A percentile compares a stretch with the other conserved stretches of the same genome.
phyloP scores from a whole-genome alignment of 1,140 invertebrate species.

The Cryptotermes secundus region DNA sequence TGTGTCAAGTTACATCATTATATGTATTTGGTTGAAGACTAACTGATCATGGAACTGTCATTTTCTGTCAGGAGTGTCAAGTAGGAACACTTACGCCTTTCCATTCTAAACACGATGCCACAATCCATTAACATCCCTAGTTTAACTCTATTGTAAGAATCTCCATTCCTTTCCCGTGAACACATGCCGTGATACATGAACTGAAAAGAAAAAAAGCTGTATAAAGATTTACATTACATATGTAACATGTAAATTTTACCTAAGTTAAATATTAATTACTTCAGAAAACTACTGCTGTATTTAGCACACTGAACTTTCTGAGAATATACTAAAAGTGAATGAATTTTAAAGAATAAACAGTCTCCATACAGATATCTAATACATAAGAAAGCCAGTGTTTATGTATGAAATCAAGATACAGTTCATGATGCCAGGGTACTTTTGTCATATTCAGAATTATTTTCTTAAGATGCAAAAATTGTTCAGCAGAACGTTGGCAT shows the following conservation, averaged over 20 bases:
- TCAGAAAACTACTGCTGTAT: neutral
- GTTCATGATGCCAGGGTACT: neutral
- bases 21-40: too few species aligned
- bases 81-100: too few species aligned
- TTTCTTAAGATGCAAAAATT: too few species aligned
- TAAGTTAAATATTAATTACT: neutral
- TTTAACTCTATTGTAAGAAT: neutral
- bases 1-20: too few species aligned
- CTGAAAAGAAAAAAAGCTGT: neutral
- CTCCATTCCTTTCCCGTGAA: slow-evolving; percentile 30
- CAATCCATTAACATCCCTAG: neutral
- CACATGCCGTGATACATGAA: neutral
- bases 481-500: too few species aligned
- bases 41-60: too few species aligned
- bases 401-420: neutral
- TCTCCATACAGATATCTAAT: too few species aligned
- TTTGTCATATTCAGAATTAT: too few species aligned
- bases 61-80: too few species aligned
- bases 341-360: too few species aligned
- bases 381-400: too few species aligned
- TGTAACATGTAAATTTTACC: neutral
- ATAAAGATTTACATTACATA: neutral
- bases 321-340: neutral
- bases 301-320: neutral
- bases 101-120: too few species aligned